A percentile compares a stretch with the other conserved stretches of the same genome.
These are phyloP conservation scores for Nineta flava DNA, from an alignment of 2,888 invertebrate genomes.

Conservation along the genomic window DNA sequence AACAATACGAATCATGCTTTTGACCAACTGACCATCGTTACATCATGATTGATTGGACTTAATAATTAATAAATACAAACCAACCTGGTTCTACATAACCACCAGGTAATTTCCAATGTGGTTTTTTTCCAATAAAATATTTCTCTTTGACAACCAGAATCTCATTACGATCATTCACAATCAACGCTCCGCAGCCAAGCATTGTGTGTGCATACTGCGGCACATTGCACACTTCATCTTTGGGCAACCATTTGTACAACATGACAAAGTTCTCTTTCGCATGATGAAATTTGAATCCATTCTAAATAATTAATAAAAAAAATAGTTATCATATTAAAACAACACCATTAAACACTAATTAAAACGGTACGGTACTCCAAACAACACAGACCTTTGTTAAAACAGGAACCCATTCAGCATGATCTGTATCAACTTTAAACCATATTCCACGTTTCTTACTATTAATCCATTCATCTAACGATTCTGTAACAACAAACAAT, in stretches of 20 bases:
- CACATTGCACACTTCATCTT: constrained; percentile 39
- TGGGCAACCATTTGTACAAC: constrained; percentile 68
- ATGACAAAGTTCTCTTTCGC: constrained; percentile 62
- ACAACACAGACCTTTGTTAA: constrained; percentile 41
- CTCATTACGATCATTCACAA: constrained; percentile 60
- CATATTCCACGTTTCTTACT: constrained; percentile 56
- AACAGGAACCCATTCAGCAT: constrained; percentile 60
- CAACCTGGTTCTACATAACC: constrained; percentile 82
- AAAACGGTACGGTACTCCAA: no score
- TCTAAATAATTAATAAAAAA: constrained; percentile 27
- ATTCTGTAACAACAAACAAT: constrained; percentile 35
- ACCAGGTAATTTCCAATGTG: constrained; percentile 82
- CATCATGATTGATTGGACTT: no score
- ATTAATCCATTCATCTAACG: constrained; percentile 47
- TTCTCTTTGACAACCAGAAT: constrained; percentile 69
- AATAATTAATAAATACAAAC: no score
- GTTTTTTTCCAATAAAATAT: constrained; percentile 27
- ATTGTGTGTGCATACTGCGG: constrained; percentile 69
- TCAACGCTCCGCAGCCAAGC: constrained; percentile 73
- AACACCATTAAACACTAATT: no score
- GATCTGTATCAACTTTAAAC: constrained; percentile 58
- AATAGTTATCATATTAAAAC: not conserved
- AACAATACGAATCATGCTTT: no score
- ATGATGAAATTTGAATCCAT: constrained; percentile 79
- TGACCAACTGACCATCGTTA: no score